Evolutionary conservation across 2,888 invertebrate genomes (phyloP).

Genomic region (Rhagonycha lutea): DNA sequence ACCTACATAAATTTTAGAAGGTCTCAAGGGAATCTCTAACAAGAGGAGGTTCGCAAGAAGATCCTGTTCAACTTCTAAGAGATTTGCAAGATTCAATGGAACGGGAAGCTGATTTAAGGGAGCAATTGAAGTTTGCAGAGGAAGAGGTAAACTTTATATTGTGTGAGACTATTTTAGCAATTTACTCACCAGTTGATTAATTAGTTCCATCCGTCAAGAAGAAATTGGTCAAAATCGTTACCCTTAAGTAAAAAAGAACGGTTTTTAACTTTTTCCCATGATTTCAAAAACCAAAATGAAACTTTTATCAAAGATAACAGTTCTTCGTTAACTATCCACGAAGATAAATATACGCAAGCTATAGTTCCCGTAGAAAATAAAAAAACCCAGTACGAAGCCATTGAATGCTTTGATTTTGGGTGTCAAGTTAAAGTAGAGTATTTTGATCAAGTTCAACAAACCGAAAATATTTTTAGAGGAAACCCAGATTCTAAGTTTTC

Average conservation of each 20-base stretch:
- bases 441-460: slow-evolving; percentile 6
- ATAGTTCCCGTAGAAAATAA: slow-evolving; percentile 11
- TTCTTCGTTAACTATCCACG: not conserved
- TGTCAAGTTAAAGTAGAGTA: slow-evolving; percentile 14
- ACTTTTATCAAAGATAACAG: not conserved
- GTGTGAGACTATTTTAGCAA: not conserved
- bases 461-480: not conserved
- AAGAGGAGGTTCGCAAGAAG: slow-evolving; percentile 79
- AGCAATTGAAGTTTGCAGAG: slow-evolving; percentile 90
- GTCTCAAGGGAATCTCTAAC: slow-evolving; percentile 76
- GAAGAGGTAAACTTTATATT: slow-evolving; percentile 73
- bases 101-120: slow-evolving; percentile 89
- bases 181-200: not conserved
- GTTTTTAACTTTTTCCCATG: slow-evolving; percentile 29
- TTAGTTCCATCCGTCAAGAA: slow-evolving; percentile 12
- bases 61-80: slow-evolving; percentile 78
- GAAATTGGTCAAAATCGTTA: slow-evolving; percentile 26
- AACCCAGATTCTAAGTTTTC: slow-evolving; percentile 9
- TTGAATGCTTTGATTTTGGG: slow-evolving; percentile 8
- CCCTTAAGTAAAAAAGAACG: slow-evolving; percentile 31
- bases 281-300: not conserved
- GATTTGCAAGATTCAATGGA: slow-evolving; percentile 92
- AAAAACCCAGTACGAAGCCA: slow-evolving; percentile 4
- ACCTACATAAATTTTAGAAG: slow-evolving; percentile 56
- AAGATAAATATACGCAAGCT: not conserved